Base-by-base conservation (phyloP, 2,888 invertebrate species). In the Lasioglossum lativentre region DNA sequence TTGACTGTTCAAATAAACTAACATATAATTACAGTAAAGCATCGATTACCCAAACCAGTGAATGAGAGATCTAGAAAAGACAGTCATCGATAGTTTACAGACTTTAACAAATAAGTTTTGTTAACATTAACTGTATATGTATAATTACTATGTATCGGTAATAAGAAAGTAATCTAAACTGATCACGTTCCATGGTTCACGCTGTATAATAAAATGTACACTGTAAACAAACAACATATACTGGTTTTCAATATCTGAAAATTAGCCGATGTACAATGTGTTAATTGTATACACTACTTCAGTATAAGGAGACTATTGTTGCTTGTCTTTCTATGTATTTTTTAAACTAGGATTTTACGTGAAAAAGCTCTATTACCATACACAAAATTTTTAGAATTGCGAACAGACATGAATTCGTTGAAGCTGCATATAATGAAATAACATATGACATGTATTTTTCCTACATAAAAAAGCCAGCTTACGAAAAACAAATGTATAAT, bases 321-420 rank as follows among this genome's bases (percentile, higher is more conserved):
- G 10, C 27, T 30, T 59, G 4, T 19, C 27, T 16, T 81, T 85
- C 85, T 87, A 80, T 80, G 27, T 86, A 73, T 85, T 89, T 78
- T 80, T 59, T 47, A 42, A 63, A 27, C 12, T 27, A 14, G 5
- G 59, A 59, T 59, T 27, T 30, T 63, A 30, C 14, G 14, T 16
- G 5, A 5, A 30, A 14, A 12, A 27, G 59, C 59, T 27, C 27
- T 27, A 6, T 27, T 27, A 14, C 4, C 23, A 2, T 52, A 23
- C 23, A 52, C 10, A 23, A 8, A 52, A 8, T n/a, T 52, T n/a
- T 10, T 8, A 52, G 10, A 8, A 10, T n/a, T n/a, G 8, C 10
- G 6, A n/a, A 23, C 19, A n/a, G 10, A 52, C 23, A n/a, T n/a
- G 10, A 8, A n/a, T 52, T 10, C 23, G 1, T 47, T 52, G 8